Percentiles rank a stretch among this genome's conserved stretches.
phyloP scores from a whole-genome alignment of 1,140 invertebrate genomes.

The Aphelinus atriplicis region DNA sequence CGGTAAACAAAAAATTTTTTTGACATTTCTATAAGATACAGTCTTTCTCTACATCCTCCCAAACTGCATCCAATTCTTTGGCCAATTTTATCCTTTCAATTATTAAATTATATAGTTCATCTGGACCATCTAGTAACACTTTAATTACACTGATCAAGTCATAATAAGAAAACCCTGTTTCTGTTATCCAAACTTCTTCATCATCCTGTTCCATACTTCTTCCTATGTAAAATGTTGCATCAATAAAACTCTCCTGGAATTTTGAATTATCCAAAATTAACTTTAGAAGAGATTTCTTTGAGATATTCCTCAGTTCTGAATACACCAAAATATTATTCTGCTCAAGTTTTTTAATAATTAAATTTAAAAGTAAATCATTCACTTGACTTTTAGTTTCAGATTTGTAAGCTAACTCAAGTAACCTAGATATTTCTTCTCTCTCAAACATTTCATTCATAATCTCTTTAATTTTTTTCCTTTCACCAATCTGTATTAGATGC shows the following conservation, averaged over 20 bases:
- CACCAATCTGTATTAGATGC: constrained; percentile 50
- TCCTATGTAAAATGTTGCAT: constrained; percentile 68
- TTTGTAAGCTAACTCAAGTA: constrained; percentile 47
- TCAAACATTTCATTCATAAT: constrained; percentile 56
- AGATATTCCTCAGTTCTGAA: constrained; percentile 58
- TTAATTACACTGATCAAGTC: constrained; percentile 63
- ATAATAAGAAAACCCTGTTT: constrained; percentile 63
- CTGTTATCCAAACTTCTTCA: constrained; percentile 56
- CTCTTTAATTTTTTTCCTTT: constrained; percentile 49
- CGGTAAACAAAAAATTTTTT: neutral
- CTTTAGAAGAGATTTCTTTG: constrained; percentile 57
- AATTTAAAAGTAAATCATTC: constrained; percentile 62
- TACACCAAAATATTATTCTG: constrained; percentile 65
- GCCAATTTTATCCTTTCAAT: constrained; percentile 51
- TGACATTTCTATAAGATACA: constrained; percentile 44
- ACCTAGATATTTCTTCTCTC: constrained; percentile 48
- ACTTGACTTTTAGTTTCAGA: constrained; percentile 52
- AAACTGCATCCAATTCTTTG: constrained; percentile 54
- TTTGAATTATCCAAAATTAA: constrained; percentile 61
- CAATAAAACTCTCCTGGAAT: constrained; percentile 66
- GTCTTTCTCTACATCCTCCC: constrained; percentile 57
- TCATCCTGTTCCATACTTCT: constrained; percentile 57
- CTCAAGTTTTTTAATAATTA: constrained; percentile 61
- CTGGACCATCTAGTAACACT: constrained; percentile 48
- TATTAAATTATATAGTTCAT: constrained; percentile 43